These are phyloP conservation scores for Hypotaenidia okinawae DNA, from an alignment of 2,797 vertebrate genomes.

Conservation along the genomic window DNA sequence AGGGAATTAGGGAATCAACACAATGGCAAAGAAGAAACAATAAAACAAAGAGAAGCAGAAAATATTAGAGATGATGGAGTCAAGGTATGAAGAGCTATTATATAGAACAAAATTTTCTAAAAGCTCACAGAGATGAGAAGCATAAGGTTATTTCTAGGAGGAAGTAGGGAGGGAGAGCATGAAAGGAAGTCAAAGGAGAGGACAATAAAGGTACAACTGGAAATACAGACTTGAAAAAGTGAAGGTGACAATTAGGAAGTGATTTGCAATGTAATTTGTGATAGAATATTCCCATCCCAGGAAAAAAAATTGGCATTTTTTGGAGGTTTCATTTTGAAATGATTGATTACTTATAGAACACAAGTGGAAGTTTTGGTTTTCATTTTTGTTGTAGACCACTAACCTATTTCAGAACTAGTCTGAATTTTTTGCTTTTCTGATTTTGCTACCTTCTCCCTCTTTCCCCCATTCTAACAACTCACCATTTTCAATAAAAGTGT, in stretches of 20 bases:
- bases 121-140: background rate
- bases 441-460: background rate
- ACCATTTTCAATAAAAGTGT: background rate
- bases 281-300: background rate
- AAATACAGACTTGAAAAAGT: background rate
- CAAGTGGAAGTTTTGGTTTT: background rate
- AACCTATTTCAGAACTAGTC: background rate
- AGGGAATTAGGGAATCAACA: background rate
- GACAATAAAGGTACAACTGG: background rate
- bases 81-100: background rate
- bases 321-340: background rate
- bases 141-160: background rate
- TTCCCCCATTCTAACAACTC: background rate
- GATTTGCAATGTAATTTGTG: background rate
- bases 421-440: background rate
- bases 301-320: background rate
- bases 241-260: background rate
- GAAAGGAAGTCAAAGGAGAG: background rate
- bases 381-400: background rate
- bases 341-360: background rate
- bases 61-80: background rate
- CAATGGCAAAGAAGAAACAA: background rate
- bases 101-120: background rate
- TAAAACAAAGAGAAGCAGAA: background rate
- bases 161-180: accelerated